A percentile compares a stretch with the other conserved stretches of the same genome.
Evolutionary conservation across 1,140 invertebrate species (phyloP).

Genomic region (Aphis craccivora): DNA sequence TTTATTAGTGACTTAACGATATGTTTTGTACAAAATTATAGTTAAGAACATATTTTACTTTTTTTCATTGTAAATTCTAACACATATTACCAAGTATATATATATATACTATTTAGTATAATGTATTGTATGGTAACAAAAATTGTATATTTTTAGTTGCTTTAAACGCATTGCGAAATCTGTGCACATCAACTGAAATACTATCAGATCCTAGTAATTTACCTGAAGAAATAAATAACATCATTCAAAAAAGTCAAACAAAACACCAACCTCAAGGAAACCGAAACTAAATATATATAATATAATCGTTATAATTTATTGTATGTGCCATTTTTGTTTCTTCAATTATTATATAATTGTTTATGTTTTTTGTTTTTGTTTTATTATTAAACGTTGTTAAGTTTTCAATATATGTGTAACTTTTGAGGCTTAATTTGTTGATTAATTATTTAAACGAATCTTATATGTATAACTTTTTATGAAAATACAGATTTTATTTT

Average conservation of each 20-base stretch:
- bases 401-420: constrained; percentile 28
- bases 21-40: neutral
- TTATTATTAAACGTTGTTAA: constrained; percentile 11
- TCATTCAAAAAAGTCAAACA: constrained; percentile 43
- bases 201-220: constrained; percentile 85
- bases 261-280: constrained; percentile 40
- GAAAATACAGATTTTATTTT: neutral
- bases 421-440: neutral
- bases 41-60: neutral
- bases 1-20: too few relatives aligned
- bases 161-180: constrained; percentile 85
- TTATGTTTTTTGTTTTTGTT: constrained; percentile 40
- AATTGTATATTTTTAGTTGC: constrained; percentile 75
- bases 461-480: constrained; percentile 3
- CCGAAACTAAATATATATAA: constrained; percentile 24
- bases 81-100: too few relatives aligned
- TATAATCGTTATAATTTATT: neutral
- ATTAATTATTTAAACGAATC: constrained; percentile 38
- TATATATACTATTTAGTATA: neutral
- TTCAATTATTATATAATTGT: constrained; percentile 31
- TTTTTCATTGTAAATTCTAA: neutral
- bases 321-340: constrained; percentile 45
- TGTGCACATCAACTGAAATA: constrained; percentile 93
- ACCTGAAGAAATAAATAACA: constrained; percentile 78
- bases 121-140: neutral